Evolutionary conservation across 2,888 invertebrate species (phyloP).

Genomic region (Geotrupes spiniger): DNA sequence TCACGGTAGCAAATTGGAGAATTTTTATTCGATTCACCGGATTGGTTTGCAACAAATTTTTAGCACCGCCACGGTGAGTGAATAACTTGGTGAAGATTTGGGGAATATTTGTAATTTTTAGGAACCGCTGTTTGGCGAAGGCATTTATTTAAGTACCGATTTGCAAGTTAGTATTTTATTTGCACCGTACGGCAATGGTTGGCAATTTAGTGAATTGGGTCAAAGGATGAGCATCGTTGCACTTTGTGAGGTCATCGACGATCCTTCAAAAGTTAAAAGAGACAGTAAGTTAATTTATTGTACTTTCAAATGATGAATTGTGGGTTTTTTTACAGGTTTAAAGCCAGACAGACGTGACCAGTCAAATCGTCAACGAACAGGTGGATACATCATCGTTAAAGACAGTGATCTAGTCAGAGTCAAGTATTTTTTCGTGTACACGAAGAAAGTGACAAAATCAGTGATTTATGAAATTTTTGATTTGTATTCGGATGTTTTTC

Average conservation of each 20-base stretch:
- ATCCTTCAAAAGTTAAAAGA: constrained; percentile 61
- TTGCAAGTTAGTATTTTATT: constrained; percentile 68
- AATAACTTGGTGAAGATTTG: not conserved
- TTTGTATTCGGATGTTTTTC: no score
- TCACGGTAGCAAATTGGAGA: constrained; percentile 78
- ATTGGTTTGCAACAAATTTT: constrained; percentile 74
- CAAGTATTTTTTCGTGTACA: constrained; percentile 72
- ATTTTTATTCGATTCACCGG: constrained; percentile 77
- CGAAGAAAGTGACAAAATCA: constrained; percentile 22
- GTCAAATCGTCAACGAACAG: constrained; percentile 54
- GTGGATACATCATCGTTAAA: constrained; percentile 71
- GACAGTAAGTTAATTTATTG: constrained; percentile 28
- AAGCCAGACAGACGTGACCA: constrained; percentile 27
- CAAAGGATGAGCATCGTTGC: constrained; percentile 75
- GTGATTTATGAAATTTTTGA: no score
- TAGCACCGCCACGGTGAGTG: constrained; percentile 40
- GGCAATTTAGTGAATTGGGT: constrained; percentile 75
- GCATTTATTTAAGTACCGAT: constrained; percentile 74
- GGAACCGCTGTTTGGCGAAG: constrained; percentile 67
- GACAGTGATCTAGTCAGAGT: constrained; percentile 74
- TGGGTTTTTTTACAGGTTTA: constrained; percentile 25
- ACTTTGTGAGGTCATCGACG: constrained; percentile 75
- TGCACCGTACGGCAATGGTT: constrained; percentile 70
- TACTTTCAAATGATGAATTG: constrained; percentile 24
- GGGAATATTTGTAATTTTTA: constrained; percentile 38